phyloP scores from a whole-genome alignment of 1,140 invertebrate species.

The Drosophila sucinea region DNA sequence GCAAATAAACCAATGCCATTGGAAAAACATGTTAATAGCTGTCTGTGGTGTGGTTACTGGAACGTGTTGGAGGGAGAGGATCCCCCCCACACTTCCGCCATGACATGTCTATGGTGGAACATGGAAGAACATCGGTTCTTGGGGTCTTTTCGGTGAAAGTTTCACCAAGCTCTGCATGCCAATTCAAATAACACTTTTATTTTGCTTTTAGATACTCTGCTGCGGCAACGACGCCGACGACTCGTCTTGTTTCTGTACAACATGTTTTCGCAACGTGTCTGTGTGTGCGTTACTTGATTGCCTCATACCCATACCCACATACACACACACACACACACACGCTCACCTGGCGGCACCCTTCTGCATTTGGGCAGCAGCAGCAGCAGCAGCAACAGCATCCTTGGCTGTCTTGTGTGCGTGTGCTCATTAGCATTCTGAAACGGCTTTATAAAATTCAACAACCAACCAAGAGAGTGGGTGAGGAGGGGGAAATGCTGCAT shows the following conservation, averaged over 20 bases:
- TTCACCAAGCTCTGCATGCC: conserved; percentile 74
- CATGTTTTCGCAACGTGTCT: conserved; percentile 55
- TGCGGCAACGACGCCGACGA: conserved; percentile 1
- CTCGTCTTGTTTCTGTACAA: conserved; percentile 24
- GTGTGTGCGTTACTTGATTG: conserved; percentile 77
- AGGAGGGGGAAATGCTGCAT: neutral
- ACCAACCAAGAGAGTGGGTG: conserved; percentile 39
- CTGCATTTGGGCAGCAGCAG: conserved; percentile 19
- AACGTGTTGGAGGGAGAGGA: neutral
- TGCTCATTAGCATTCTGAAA: conserved; percentile 80
- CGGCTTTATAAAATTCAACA: conserved; percentile 81
- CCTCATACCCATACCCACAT: conserved; percentile 36
- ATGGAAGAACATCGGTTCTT: neutral
- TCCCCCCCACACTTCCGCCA: neutral
- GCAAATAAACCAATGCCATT: neutral
- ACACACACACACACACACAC: neutral
- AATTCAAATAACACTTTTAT: conserved; percentile 81
- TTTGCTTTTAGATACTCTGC: conserved; percentile 53
- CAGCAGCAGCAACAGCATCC: conserved; percentile 42
- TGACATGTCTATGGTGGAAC: neutral
- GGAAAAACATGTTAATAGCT: conserved; percentile 3
- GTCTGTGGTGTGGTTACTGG: conserved; percentile 29
- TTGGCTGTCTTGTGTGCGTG: conserved; percentile 71
- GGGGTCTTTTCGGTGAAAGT: conserved; percentile 41
- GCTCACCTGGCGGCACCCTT: conserved; percentile 47